Evolutionary conservation across 2,888 invertebrate genomes (phyloP).

Genomic region (Ormyrus nitidulus): DNA sequence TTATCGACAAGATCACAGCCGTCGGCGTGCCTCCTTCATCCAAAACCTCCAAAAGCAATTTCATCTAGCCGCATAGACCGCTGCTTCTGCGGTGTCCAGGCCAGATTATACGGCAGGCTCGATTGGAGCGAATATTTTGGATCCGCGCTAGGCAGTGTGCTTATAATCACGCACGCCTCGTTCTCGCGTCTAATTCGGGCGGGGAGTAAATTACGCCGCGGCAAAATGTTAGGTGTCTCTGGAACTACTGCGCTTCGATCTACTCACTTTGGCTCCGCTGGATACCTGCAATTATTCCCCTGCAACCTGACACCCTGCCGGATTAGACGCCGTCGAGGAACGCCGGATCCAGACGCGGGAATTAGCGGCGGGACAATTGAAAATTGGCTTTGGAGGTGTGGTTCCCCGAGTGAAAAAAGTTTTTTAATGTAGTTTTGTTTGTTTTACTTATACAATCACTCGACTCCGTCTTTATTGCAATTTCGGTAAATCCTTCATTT

Average conservation of each 20-base stretch:
- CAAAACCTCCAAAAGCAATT: background rate
- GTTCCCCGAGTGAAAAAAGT: no score
- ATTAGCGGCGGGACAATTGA: slow-evolving; percentile 1
- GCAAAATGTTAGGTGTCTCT: slow-evolving; percentile 51
- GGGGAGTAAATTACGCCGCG: slow-evolving; percentile 57
- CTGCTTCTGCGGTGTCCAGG: background rate
- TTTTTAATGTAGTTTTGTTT: no score
- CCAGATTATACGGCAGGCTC: slow-evolving; percentile 68
- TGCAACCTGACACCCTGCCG: slow-evolving; percentile 40
- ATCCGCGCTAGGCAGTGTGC: slow-evolving; percentile 28
- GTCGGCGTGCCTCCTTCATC: no score
- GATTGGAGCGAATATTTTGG: slow-evolving; percentile 59
- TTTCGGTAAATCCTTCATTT: no score
- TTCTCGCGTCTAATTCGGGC: slow-evolving; percentile 32
- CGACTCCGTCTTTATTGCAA: no score
- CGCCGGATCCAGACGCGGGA: background rate
- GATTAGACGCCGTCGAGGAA: slow-evolving; percentile 8
- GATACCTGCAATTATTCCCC: slow-evolving; percentile 34
- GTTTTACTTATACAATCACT: no score
- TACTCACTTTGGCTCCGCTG: slow-evolving; percentile 16
- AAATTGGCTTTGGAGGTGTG: background rate
- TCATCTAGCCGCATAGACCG: slow-evolving; percentile 4
- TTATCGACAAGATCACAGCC: no score
- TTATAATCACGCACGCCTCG: slow-evolving; percentile 22
- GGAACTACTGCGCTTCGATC: slow-evolving; percentile 2